Percentiles rank a stretch among this genome's conserved stretches.
Evolutionary conservation across 2,888 invertebrate species (phyloP).

Genomic region (Cybosia mesomella): DNA sequence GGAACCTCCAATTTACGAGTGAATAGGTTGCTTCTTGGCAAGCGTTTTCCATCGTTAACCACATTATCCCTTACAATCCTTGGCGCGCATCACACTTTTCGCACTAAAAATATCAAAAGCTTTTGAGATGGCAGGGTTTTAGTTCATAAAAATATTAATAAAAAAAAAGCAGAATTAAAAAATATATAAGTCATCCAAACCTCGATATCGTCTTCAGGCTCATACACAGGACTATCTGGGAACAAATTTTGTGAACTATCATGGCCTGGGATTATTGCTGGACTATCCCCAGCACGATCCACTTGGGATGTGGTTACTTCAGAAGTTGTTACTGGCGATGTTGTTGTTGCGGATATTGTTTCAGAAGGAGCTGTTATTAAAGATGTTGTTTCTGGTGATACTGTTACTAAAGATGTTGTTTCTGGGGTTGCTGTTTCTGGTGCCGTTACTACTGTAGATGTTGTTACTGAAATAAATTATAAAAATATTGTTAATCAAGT

Average conservation of each 20-base stretch:
- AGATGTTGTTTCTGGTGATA: background rate
- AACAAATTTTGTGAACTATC: slow-evolving; percentile 72
- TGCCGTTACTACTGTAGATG: background rate
- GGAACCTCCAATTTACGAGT: too few species aligned
- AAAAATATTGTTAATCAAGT: too few species aligned
- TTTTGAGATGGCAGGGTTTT: background rate
- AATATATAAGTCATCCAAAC: slow-evolving; percentile 41
- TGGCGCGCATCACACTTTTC: too few species aligned
- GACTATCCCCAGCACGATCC: slow-evolving; percentile 26
- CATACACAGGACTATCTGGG: slow-evolving; percentile 81
- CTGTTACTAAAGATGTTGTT: background rate
- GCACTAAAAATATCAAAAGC: too few species aligned
- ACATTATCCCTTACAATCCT: too few species aligned
- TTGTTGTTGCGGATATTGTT: background rate
- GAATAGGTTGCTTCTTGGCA: too few species aligned
- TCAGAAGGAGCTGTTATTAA: background rate
- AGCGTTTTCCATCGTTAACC: too few species aligned
- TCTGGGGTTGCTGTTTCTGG: slow-evolving; percentile 16
- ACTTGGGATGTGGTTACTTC: slow-evolving; percentile 11
- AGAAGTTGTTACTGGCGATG: slow-evolving; percentile 17
- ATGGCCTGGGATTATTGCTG: slow-evolving; percentile 35
- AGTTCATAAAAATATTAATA: background rate
- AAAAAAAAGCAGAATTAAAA: too few species aligned
- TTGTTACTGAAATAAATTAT: background rate
- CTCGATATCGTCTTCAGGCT: slow-evolving; percentile 74